Evolutionary conservation across 2,888 invertebrate genomes (phyloP).

Genomic region (Agonopterix arenella): DNA sequence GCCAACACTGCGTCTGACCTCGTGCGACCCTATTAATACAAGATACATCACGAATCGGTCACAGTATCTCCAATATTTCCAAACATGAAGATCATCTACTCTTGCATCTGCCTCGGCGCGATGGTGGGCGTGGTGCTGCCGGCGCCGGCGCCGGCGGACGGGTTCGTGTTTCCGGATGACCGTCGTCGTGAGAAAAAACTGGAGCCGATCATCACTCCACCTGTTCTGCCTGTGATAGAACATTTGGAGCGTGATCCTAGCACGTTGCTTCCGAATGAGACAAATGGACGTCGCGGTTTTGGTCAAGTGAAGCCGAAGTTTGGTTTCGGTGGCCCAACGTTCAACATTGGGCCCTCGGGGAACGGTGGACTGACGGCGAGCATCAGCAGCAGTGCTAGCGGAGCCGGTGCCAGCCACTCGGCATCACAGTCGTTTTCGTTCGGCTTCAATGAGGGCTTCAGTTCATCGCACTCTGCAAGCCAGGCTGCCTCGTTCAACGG

Average conservation of each 20-base stretch:
- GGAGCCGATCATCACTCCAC: constrained; percentile 67
- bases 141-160: constrained; percentile 45
- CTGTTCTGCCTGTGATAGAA: constrained; percentile 65
- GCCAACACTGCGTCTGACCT: constrained; percentile 66
- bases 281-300: constrained; percentile 16
- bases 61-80: constrained; percentile 54
- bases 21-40: constrained; percentile 71
- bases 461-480: constrained; percentile 68
- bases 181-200: constrained; percentile 49
- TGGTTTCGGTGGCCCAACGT: constrained; percentile 49
- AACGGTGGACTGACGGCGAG: constrained; percentile 62
- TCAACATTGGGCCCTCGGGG: constrained; percentile 56
- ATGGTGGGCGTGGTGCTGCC: constrained; percentile 25
- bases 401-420: constrained; percentile 58
- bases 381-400: constrained; percentile 60
- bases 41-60: constrained; percentile 49
- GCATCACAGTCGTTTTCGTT: constrained; percentile 69
- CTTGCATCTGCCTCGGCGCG: constrained; percentile 39
- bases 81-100: constrained; percentile 60
- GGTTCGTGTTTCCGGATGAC: constrained; percentile 61
- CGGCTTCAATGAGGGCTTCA: constrained; percentile 69
- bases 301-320: constrained; percentile 48
- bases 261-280: constrained; percentile 56
- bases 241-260: constrained; percentile 71
- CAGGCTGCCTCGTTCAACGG: constrained; percentile 67